Conservation (phyloP, 2,797 vertebrate species). For the Sebastes cheni region DNA sequence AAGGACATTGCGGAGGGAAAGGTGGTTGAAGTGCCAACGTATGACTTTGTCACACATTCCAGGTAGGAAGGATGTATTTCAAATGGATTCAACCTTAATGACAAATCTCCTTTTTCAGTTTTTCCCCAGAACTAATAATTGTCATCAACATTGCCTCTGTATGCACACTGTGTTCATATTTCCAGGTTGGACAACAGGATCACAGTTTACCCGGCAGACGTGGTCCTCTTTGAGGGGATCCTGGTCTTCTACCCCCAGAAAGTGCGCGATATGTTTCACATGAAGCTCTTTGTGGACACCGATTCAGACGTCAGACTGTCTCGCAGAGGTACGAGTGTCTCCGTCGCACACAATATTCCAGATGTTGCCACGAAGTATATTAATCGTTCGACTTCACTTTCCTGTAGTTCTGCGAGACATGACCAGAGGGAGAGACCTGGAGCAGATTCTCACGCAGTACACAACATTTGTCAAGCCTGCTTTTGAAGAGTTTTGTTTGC, state of each 20-base stretch:
- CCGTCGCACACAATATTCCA: background rate
- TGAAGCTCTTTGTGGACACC: constrained; percentile 97
- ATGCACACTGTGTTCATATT: constrained; percentile 5
- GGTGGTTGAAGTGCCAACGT: constrained; percentile 92
- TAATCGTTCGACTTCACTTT: background rate
- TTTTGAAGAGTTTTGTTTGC: constrained; percentile 97
- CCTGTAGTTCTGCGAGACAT: constrained; percentile 92
- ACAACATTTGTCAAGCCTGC: constrained; percentile 98
- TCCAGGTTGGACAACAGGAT: constrained; percentile 88
- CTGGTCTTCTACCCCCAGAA: constrained; percentile 95
- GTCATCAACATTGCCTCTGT: background rate
- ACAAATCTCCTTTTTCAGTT: background rate
- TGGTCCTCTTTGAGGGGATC: constrained; percentile 97
- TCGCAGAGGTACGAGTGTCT: constrained; percentile 83
- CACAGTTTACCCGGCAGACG: constrained; percentile 92
- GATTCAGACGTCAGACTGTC: constrained; percentile 96
- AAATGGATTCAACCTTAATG: background rate
- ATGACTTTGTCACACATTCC: constrained; percentile 97
- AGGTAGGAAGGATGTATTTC: constrained; percentile 79
- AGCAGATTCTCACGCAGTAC: constrained; percentile 97
- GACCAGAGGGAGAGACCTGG: constrained; percentile 93
- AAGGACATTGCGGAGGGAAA: constrained; percentile 91
- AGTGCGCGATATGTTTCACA: constrained; percentile 97
- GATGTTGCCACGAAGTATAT: background rate
- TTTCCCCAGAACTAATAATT: background rate